These are phyloP conservation scores for Anguilla anguilla DNA, from an alignment of 2,797 vertebrate genomes.

Conservation along the genomic window DNA sequence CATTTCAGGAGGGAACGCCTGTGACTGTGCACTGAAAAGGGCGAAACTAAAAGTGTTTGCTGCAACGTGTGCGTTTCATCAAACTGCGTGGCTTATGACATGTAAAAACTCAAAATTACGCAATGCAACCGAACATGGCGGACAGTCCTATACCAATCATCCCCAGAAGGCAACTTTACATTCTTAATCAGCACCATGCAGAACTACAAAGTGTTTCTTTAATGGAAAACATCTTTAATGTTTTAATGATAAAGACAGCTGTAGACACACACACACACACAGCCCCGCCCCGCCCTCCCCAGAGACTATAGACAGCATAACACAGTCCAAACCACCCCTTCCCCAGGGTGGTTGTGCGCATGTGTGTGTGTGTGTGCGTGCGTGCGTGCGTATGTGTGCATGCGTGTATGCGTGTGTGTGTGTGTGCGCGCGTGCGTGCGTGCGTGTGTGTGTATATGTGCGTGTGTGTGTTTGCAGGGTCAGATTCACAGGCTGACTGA, in stretches of 20 bases:
- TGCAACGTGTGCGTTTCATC: too few relatives aligned
- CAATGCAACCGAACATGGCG: background rate
- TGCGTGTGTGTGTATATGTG: constrained; percentile 15
- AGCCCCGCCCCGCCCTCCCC: constrained; percentile 49
- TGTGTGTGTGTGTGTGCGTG: constrained; percentile 37
- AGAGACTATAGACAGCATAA: constrained; percentile 40
- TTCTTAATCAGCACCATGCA: background rate
- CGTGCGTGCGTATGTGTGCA: constrained; percentile 8
- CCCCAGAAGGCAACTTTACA: background rate
- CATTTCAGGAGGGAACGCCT: too few relatives aligned
- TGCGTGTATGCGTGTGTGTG: background rate
- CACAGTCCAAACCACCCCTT: constrained; percentile 21
- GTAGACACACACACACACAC: constrained; percentile 46
- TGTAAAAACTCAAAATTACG: background rate
- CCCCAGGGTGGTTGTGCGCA: background rate
- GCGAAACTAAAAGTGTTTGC: too few relatives aligned
- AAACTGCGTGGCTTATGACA: background rate
- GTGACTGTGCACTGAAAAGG: too few relatives aligned
- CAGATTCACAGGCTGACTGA: constrained; percentile 40
- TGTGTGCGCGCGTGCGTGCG: constrained; percentile 30
- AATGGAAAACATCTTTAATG: constrained; percentile 72
- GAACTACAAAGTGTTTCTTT: constrained; percentile 36
- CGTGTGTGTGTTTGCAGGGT: constrained; percentile 26
- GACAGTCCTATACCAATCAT: background rate
- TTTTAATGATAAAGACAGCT: constrained; percentile 32